These are phyloP conservation scores for Brachymystax lenok DNA, from an alignment of 2,797 vertebrate species.

Conservation along the genomic window DNA sequence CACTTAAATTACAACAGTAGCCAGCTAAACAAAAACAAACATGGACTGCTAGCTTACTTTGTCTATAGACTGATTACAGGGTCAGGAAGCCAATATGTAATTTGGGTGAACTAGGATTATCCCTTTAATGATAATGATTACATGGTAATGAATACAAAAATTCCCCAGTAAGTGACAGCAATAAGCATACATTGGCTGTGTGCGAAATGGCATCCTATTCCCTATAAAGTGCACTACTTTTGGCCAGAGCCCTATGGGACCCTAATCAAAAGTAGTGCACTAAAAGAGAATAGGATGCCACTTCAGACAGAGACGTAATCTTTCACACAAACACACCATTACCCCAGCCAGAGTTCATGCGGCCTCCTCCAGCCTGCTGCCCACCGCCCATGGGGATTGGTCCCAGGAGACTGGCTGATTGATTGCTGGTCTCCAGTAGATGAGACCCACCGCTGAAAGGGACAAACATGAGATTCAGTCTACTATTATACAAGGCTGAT, in stretches of 20 bases:
- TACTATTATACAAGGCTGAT: too few species aligned
- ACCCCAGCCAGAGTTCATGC: conserved; percentile 74
- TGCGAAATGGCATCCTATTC: background rate
- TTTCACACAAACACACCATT: conserved; percentile 19
- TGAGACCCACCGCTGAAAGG: conserved; percentile 52
- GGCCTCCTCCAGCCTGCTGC: conserved; percentile 36
- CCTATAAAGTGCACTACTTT: background rate
- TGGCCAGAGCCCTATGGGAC: background rate
- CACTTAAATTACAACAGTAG: too few species aligned
- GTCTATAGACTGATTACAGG: too few species aligned
- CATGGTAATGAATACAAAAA: background rate
- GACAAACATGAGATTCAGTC: background rate
- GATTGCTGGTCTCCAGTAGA: conserved; percentile 63
- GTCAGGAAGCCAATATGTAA: too few species aligned
- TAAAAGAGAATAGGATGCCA: background rate
- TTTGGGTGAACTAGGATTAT: too few species aligned
- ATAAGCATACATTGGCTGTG: background rate
- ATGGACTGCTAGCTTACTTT: too few species aligned
- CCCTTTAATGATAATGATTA: background rate
- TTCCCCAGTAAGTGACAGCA: background rate
- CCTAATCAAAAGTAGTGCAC: background rate
- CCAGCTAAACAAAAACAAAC: too few species aligned
- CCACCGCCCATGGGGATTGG: conserved; percentile 59
- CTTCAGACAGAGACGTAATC: background rate
- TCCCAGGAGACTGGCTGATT: conserved; percentile 73